Percentiles rank a stretch among this genome's conserved stretches.
phyloP scores from a whole-genome alignment of 2,113 vertebrate genomes.

The Tapirus terrestris region DNA sequence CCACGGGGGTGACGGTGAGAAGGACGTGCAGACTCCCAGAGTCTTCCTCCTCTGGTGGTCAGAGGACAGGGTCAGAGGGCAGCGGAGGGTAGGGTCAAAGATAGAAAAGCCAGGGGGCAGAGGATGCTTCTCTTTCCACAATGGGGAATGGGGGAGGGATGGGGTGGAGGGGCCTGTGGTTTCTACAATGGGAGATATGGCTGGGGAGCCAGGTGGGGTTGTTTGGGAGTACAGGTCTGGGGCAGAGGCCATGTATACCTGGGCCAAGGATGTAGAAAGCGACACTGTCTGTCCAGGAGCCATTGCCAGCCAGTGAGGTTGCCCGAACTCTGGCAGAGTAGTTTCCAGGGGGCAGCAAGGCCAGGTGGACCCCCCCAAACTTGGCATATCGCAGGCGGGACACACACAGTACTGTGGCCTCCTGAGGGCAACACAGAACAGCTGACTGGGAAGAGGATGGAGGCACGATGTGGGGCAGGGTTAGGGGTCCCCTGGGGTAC shows the following conservation, averaged over 20 bases:
- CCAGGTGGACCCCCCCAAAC: conserved; percentile 84
- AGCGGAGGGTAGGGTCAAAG: neutral
- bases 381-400: conserved; percentile 88
- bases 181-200: neutral
- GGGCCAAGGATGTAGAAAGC: conserved; percentile 88
- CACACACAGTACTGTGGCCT: conserved; percentile 87
- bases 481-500: neutral
- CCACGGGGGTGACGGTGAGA: conserved; percentile 83
- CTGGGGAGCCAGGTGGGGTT: neutral
- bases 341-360: conserved; percentile 87
- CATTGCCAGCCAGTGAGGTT: conserved; percentile 88
- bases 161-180: neutral
- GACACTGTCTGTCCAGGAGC: conserved; percentile 88
- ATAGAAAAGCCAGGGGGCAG: neutral
- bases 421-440: conserved; percentile 73
- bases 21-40: conserved; percentile 82
- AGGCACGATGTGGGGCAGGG: fast-evolving
- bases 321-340: conserved; percentile 89
- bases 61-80: fast-evolving
- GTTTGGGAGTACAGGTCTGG: neutral
- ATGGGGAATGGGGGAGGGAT: neutral
- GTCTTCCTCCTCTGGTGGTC: conserved; percentile 84
- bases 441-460: neutral
- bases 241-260: conserved; percentile 57
- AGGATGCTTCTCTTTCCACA: neutral